phyloP scores from a whole-genome alignment of 2,797 vertebrate genomes.

The Acanthopagrus latus region DNA sequence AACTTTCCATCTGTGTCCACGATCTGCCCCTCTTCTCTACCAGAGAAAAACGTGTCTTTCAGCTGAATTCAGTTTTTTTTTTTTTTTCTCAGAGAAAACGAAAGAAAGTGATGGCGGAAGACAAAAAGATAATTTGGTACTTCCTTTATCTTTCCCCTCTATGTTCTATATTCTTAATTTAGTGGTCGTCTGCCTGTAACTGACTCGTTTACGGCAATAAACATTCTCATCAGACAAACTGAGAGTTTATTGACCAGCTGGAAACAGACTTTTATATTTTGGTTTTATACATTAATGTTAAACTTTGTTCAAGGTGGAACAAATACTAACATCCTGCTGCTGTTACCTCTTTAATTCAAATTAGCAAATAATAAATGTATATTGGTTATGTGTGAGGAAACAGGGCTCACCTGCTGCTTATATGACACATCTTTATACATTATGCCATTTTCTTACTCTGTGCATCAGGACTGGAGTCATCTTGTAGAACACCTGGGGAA shows the following conservation, averaged over 20 bases:
- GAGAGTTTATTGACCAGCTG: neutral
- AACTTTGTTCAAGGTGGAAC: neutral
- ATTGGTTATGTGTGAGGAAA: no score
- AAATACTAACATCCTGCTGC: neutral
- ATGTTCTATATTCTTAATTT: neutral
- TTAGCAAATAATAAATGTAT: neutral
- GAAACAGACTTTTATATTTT: neutral
- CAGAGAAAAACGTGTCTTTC: slow-evolving; percentile 57
- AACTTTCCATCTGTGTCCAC: slow-evolving; percentile 61
- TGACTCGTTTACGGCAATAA: neutral
- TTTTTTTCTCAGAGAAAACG: slow-evolving; percentile 32
- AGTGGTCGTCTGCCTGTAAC: neutral
- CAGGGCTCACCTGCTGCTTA: neutral
- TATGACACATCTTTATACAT: neutral
- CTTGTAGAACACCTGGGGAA: no score
- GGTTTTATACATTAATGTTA: neutral
- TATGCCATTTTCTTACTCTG: no score
- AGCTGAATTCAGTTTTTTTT: slow-evolving; percentile 7
- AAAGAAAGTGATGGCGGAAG: slow-evolving; percentile 4
- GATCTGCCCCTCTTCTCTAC: slow-evolving; percentile 55
- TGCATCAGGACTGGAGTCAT: no score
- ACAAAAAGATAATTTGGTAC: neutral
- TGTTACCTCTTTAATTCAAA: neutral
- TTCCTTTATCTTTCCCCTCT: slow-evolving; percentile 45
- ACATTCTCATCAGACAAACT: neutral